Percentiles rank a stretch among this genome's conserved stretches.
Conservation (phyloP, 2,797 vertebrate genomes). For the Enteromius afrohamiltoni region DNA sequence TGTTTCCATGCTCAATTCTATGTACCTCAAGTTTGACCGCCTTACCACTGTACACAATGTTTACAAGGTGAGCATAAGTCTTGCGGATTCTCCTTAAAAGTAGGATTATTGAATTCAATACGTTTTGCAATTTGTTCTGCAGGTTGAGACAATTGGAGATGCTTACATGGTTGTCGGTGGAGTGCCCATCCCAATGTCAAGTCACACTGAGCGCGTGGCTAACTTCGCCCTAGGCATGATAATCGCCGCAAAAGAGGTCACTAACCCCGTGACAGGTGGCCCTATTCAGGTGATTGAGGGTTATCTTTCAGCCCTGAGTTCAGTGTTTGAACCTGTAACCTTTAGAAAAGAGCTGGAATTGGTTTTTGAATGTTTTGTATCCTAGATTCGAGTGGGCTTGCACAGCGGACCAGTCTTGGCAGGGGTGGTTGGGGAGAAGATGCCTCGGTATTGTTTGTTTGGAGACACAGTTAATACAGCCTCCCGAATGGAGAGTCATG, state of each 20-base stretch:
- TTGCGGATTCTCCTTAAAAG: not conserved
- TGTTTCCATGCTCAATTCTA: constrained; percentile 82
- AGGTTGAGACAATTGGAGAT: constrained; percentile 80
- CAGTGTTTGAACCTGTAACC: not conserved
- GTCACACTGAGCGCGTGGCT: constrained; percentile 79
- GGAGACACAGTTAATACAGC: constrained; percentile 81
- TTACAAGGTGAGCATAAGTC: constrained; percentile 75
- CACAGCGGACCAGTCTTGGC: constrained; percentile 77
- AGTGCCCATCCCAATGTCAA: constrained; percentile 79
- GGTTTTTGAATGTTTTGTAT: not conserved
- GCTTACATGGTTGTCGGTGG: constrained; percentile 85
- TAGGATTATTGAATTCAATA: not conserved
- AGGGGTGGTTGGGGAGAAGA: constrained; percentile 80
- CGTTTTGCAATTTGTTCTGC: not conserved
- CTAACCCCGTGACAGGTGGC: constrained; percentile 77
- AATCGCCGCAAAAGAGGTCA: constrained; percentile 77
- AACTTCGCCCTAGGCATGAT: constrained; percentile 85
- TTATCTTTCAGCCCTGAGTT: not conserved
- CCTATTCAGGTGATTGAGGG: constrained; percentile 75
- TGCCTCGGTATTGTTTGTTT: constrained; percentile 81
- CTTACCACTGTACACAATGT: constrained; percentile 83
- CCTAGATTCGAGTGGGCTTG: constrained; percentile 77
- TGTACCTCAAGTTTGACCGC: constrained; percentile 82
- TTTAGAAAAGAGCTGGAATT: not conserved
- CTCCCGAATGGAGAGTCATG: constrained; percentile 79